phyloP scores from a whole-genome alignment of 1,140 invertebrate species.

The Apis laboriosa region DNA sequence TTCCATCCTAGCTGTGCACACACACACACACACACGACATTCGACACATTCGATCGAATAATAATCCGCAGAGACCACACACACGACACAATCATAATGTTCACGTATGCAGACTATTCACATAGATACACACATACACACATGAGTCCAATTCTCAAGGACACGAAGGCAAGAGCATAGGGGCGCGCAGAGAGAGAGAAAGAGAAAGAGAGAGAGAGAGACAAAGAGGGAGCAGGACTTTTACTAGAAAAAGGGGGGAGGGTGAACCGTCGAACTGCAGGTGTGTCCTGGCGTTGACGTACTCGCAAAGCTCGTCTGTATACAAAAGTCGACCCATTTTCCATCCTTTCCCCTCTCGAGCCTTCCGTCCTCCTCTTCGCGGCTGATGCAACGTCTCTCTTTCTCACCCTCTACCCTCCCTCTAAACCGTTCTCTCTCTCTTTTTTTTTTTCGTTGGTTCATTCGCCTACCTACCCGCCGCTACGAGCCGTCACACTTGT shows the following conservation, averaged over 20 bases:
- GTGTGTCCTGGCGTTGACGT: slow-evolving; percentile 62
- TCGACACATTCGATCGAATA: slow-evolving; percentile 10
- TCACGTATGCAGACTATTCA: not conserved
- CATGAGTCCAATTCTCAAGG: slow-evolving; percentile 25
- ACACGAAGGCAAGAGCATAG: not conserved
- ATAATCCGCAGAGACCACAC: not conserved
- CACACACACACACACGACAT: not conserved
- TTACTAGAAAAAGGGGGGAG: slow-evolving; percentile 19
- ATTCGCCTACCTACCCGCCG: slow-evolving; percentile 44
- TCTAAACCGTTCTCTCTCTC: slow-evolving; percentile 16
- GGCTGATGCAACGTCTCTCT: not conserved
- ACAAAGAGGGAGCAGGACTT: not conserved
- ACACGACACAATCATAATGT: not conserved
- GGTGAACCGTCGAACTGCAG: slow-evolving; percentile 44
- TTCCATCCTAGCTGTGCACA: too few relatives aligned
- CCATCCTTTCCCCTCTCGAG: slow-evolving; percentile 17
- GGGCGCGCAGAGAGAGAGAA: not conserved
- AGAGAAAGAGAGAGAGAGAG: not conserved
- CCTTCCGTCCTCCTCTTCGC: slow-evolving; percentile 20
- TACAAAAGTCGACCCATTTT: slow-evolving; percentile 71
- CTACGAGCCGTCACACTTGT: slow-evolving; percentile 66
- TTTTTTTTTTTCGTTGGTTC: slow-evolving; percentile 46
- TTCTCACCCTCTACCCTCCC: not conserved
- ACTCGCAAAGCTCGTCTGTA: slow-evolving; percentile 58
- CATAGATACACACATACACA: not conserved